Evolutionary conservation across 2,113 vertebrate genomes (phyloP).

Genomic region (Bos javanicus): DNA sequence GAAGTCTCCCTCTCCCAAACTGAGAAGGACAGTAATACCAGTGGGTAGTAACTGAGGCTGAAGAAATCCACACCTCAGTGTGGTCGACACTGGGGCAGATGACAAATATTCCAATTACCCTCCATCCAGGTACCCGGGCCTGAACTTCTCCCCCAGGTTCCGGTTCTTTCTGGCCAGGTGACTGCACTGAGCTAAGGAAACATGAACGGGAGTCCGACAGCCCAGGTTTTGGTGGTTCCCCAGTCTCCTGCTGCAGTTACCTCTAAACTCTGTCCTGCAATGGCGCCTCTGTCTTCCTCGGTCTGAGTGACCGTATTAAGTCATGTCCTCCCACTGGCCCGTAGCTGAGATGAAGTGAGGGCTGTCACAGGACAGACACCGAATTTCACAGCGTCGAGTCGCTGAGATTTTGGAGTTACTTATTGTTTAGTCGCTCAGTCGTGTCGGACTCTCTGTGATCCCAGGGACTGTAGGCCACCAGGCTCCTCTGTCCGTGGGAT

Average conservation of each 20-base stretch:
- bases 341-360: neutral
- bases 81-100: neutral
- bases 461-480: neutral
- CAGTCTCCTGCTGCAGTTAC: neutral
- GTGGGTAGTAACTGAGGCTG: neutral
- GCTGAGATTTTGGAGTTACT: neutral
- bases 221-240: no score
- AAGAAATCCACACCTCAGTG: neutral
- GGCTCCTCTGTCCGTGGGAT: neutral
- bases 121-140: neutral
- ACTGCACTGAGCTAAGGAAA: neutral
- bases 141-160: neutral
- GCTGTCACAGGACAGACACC: neutral
- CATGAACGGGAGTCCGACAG: neutral
- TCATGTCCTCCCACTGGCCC: neutral
- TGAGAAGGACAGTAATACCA: neutral
- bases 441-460: neutral
- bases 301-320: neutral
- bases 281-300: neutral
- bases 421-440: neutral
- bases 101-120: neutral
- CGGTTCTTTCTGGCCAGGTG: neutral
- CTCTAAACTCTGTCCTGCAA: neutral
- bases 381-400: neutral
- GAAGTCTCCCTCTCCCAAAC: neutral